Percentiles rank a stretch among this genome's conserved stretches.
Conservation (phyloP, 1,140 invertebrate species). For the Lasaia peninsularis region DNA sequence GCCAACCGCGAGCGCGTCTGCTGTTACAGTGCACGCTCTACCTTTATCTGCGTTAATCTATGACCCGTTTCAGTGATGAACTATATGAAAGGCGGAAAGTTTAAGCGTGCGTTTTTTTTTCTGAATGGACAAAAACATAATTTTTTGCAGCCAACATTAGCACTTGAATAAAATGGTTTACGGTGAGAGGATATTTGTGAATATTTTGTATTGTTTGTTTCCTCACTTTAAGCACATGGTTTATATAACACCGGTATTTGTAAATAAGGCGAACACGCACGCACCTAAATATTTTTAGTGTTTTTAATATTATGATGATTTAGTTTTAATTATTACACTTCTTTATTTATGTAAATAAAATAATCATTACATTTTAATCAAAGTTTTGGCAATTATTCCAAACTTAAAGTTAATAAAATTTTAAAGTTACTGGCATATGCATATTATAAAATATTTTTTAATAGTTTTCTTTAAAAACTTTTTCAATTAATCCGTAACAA, state of each 20-base stretch:
- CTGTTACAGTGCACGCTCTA: conserved; percentile 42
- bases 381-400: background rate
- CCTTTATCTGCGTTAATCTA: conserved; percentile 36
- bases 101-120: conserved; percentile 33
- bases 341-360: no score
- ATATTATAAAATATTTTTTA: background rate
- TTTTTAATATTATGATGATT: background rate
- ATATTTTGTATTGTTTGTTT: conserved; percentile 58
- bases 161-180: conserved; percentile 70
- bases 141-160: conserved; percentile 44
- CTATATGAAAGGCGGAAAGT: conserved; percentile 42
- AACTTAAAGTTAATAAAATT: background rate
- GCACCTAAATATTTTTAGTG: conserved; percentile 31
- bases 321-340: background rate
- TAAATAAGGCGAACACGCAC: conserved; percentile 42
- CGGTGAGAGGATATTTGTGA: conserved; percentile 69
- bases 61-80: conserved; percentile 64
- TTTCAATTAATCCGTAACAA: background rate
- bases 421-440: background rate
- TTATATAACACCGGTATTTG: conserved; percentile 6
- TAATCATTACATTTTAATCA: no score
- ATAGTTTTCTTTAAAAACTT: background rate
- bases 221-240: conserved; percentile 56
- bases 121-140: conserved; percentile 59
- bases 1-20: conserved; percentile 62